Conservation (phyloP, 2,113 vertebrate genomes). For the Blennius ocellaris region DNA sequence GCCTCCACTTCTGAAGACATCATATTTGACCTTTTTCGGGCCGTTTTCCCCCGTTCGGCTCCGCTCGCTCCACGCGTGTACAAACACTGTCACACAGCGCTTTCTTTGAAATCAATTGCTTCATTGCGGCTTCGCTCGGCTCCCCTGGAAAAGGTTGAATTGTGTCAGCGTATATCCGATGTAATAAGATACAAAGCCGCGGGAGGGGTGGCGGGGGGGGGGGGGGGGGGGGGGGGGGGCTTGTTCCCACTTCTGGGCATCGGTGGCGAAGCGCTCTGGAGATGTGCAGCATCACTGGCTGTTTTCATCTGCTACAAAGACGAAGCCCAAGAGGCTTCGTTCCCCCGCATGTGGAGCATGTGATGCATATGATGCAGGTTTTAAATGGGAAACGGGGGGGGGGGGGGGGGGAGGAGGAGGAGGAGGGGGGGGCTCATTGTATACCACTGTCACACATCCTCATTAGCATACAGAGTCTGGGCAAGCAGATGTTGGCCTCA, state of each 20-base stretch:
- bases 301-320: constrained; percentile 62
- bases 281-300: constrained; percentile 48
- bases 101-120: constrained; percentile 57
- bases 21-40: constrained; percentile 71
- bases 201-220: constrained; percentile 27
- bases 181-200: constrained; percentile 59
- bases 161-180: constrained; percentile 44
- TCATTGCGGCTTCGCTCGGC: constrained; percentile 28
- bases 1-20: constrained; percentile 58
- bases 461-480: constrained; percentile 58
- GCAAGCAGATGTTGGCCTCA: constrained; percentile 54
- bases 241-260: constrained; percentile 27
- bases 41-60: constrained; percentile 37
- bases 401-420: too few relatives aligned
- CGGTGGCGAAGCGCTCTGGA: constrained; percentile 50
- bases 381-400: background rate
- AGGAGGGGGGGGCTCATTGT: constrained; percentile 17
- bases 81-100: constrained; percentile 8
- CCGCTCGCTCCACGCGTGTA: constrained; percentile 35
- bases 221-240: constrained; percentile 26
- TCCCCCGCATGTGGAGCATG: constrained; percentile 23
- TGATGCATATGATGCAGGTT: constrained; percentile 42
- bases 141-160: constrained; percentile 57
- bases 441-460: constrained; percentile 26
- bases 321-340: constrained; percentile 38